Percentiles rank a stretch among this genome's conserved stretches.
Conservation (phyloP, 2,888 invertebrate species). For the Kuschelorhynchus macadamiae region DNA sequence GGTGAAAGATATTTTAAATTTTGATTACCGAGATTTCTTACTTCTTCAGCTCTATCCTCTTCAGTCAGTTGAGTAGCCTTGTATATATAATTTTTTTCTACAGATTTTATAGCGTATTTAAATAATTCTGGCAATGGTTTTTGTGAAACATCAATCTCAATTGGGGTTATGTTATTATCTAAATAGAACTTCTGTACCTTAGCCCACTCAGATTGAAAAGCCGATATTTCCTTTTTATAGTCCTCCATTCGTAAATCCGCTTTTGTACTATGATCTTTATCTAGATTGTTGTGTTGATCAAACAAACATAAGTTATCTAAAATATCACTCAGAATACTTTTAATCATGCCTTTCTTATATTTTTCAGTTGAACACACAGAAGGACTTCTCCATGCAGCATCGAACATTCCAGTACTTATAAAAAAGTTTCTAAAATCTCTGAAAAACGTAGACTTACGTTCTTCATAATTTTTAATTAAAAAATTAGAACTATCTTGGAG, state of each 20-base stretch:
- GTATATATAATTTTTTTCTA: constrained; percentile 66
- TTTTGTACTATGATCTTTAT: not conserved
- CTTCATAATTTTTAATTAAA: constrained; percentile 61
- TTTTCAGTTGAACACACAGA: constrained; percentile 45
- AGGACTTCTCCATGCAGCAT: constrained; percentile 60
- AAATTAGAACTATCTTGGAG: constrained; percentile 71
- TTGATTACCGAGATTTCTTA: constrained; percentile 69
- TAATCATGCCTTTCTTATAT: constrained; percentile 42
- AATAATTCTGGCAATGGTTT: constrained; percentile 60
- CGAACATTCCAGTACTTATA: constrained; percentile 55
- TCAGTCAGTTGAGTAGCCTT: constrained; percentile 69
- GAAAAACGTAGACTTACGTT: constrained; percentile 56
- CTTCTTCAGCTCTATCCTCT: constrained; percentile 69
- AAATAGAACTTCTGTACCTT: constrained; percentile 56
- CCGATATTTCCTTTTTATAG: constrained; percentile 52
- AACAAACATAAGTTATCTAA: constrained; percentile 46
- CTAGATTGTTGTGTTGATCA: not conserved
- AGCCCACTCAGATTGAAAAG: constrained; percentile 56
- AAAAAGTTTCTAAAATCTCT: constrained; percentile 61
- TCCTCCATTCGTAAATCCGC: constrained; percentile 32
- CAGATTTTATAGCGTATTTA: constrained; percentile 58
- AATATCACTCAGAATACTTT: constrained; percentile 52
- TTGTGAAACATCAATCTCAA: constrained; percentile 58
- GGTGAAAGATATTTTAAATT: constrained; percentile 61
- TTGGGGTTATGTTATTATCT: constrained; percentile 51